phyloP scores from a whole-genome alignment of 2,797 vertebrate species.

The Xyrichtys novacula region DNA sequence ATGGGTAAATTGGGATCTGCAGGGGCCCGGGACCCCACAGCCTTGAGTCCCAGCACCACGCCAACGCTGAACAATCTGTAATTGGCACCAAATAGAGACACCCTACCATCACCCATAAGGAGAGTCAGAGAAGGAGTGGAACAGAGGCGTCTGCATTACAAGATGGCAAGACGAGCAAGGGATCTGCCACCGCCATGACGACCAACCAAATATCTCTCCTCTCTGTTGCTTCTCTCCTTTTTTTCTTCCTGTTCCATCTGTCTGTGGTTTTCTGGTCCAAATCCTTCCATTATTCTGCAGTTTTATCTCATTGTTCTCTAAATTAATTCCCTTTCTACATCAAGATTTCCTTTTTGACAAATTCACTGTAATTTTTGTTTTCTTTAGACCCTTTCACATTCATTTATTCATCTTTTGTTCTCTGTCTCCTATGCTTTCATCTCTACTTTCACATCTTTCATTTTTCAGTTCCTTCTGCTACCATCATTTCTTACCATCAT shows the following conservation, averaged over 20 bases:
- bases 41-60: constrained; percentile 68
- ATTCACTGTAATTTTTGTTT: neutral
- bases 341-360: neutral
- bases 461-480: neutral
- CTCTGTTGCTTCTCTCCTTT: constrained; percentile 1
- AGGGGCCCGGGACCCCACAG: constrained; percentile 60
- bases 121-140: constrained; percentile 56
- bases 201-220: constrained; percentile 33
- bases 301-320: constrained; percentile 8
- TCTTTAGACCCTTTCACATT: neutral
- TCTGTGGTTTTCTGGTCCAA: constrained; percentile 29
- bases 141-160: constrained; percentile 55
- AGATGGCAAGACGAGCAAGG: constrained; percentile 58
- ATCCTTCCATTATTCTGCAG: constrained; percentile 27
- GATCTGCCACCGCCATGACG: constrained; percentile 43
- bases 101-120: constrained; percentile 69
- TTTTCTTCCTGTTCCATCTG: constrained; percentile 48
- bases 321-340: neutral
- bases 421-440: neutral
- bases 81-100: constrained; percentile 77
- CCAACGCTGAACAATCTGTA: constrained; percentile 74
- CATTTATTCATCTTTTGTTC: neutral
- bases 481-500: neutral
- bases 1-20: constrained; percentile 75
- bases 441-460: neutral